These are phyloP conservation scores for Paramisgurnus dabryanus DNA, from an alignment of 2,113 vertebrate species.

Conservation along the genomic window DNA sequence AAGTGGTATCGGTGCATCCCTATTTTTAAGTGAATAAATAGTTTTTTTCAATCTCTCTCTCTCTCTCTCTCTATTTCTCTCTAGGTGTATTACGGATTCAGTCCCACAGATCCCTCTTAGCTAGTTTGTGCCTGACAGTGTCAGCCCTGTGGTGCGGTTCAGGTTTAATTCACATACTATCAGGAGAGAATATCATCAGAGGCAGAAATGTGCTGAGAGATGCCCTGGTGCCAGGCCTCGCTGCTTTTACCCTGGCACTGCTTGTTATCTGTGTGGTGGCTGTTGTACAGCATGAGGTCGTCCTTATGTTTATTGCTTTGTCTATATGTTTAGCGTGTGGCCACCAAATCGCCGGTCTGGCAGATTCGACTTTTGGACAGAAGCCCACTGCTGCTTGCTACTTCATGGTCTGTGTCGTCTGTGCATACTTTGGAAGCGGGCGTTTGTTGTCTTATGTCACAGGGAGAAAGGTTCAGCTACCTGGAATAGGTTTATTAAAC, in stretches of 20 bases:
- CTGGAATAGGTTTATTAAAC: constrained; percentile 66
- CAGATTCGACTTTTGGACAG: constrained; percentile 67
- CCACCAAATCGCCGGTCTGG: constrained; percentile 77
- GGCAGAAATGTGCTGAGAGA: constrained; percentile 49
- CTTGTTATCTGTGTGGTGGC: constrained; percentile 72
- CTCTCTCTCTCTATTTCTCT: constrained; percentile 2
- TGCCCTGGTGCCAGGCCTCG: constrained; percentile 80
- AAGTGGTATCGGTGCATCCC: too few relatives aligned
- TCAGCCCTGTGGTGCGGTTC: constrained; percentile 81
- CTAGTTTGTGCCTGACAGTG: constrained; percentile 77
- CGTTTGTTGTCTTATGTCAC: constrained; percentile 71
- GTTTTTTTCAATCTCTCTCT: not conserved
- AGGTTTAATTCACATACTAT: constrained; percentile 77
- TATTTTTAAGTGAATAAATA: not conserved
- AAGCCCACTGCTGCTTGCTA: constrained; percentile 80
- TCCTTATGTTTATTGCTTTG: constrained; percentile 71
- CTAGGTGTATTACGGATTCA: constrained; percentile 76
- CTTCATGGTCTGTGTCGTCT: constrained; percentile 73
- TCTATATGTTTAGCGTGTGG: constrained; percentile 76
- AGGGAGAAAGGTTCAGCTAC: constrained; percentile 63
- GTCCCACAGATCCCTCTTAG: constrained; percentile 68
- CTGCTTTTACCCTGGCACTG: constrained; percentile 74
- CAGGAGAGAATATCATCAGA: constrained; percentile 68
- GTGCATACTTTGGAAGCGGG: constrained; percentile 78
- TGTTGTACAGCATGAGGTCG: constrained; percentile 66